Percentiles rank a stretch among this genome's conserved stretches.
These are phyloP conservation scores for Oncorhynchus tshawytscha DNA, from an alignment of 2,113 vertebrate species.

Conservation along the genomic window DNA sequence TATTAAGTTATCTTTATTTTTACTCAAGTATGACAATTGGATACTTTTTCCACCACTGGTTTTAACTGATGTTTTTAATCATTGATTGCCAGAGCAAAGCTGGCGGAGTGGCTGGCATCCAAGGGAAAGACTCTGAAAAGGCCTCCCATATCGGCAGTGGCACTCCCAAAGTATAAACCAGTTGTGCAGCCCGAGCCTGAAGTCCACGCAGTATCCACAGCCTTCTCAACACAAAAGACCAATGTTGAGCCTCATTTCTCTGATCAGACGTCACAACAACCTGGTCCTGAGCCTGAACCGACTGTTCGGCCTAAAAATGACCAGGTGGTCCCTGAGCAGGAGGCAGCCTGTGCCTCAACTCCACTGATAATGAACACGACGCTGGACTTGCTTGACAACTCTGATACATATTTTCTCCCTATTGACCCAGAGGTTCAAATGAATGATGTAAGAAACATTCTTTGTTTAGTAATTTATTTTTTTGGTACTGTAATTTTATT, in stretches of 20 bases:
- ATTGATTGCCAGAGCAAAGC: conserved; percentile 70
- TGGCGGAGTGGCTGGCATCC: conserved; percentile 78
- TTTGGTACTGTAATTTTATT: neutral
- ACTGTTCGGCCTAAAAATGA: neutral
- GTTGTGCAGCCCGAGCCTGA: conserved; percentile 10
- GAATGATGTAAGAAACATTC: conserved; percentile 62
- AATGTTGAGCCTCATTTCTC: neutral
- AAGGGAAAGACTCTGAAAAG: conserved; percentile 81
- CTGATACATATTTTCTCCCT: conserved; percentile 45
- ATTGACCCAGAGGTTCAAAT: conserved; percentile 52
- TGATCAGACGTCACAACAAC: conserved; percentile 6
- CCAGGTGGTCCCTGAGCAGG: neutral
- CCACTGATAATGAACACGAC: conserved; percentile 57
- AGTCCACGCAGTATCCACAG: neutral
- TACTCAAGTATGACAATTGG: too few species aligned
- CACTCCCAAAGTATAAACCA: conserved; percentile 24
- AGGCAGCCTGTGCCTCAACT: neutral
- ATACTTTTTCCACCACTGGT: too few species aligned
- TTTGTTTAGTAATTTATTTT: neutral
- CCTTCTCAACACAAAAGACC: neutral
- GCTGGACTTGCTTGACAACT: conserved; percentile 63
- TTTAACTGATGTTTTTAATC: neutral
- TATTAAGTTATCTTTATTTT: too few species aligned
- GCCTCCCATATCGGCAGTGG: conserved; percentile 55
- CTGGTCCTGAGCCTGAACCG: neutral